A percentile compares a stretch with the other conserved stretches of the same genome.
These are phyloP conservation scores for Phorcus lineatus DNA, from an alignment of 2,888 invertebrate genomes.

Conservation along the genomic window DNA sequence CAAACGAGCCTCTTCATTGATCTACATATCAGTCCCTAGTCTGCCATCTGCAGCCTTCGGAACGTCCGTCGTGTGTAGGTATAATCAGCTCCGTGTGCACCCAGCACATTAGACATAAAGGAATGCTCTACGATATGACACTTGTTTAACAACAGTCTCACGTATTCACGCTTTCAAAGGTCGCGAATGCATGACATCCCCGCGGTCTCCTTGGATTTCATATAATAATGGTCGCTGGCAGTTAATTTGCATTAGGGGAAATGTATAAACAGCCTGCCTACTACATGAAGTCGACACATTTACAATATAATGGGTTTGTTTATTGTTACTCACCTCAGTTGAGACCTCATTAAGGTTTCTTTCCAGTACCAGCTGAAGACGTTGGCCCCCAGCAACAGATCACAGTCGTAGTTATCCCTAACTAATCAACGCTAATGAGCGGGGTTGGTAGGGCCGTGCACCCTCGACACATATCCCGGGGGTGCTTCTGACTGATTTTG, in stretches of 20 bases:
- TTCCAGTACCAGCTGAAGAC: background rate
- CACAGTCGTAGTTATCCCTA: background rate
- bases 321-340: slow-evolving; percentile 6
- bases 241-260: background rate
- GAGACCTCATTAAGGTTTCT: background rate
- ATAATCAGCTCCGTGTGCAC: too few species aligned
- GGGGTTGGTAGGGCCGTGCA: background rate
- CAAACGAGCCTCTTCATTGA: too few species aligned
- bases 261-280: background rate
- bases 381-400: background rate
- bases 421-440: background rate
- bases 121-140: background rate
- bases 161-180: background rate
- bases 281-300: background rate
- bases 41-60: too few species aligned
- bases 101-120: too few species aligned
- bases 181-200: background rate
- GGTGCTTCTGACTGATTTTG: background rate
- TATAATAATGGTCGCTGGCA: background rate
- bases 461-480: background rate
- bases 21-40: too few species aligned
- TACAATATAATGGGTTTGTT: background rate
- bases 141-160: background rate
- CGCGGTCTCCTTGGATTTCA: background rate
- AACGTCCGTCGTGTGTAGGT: too few species aligned